These are phyloP conservation scores for Thecophora atra DNA, from an alignment of 2,888 invertebrate genomes.

Conservation along the genomic window DNA sequence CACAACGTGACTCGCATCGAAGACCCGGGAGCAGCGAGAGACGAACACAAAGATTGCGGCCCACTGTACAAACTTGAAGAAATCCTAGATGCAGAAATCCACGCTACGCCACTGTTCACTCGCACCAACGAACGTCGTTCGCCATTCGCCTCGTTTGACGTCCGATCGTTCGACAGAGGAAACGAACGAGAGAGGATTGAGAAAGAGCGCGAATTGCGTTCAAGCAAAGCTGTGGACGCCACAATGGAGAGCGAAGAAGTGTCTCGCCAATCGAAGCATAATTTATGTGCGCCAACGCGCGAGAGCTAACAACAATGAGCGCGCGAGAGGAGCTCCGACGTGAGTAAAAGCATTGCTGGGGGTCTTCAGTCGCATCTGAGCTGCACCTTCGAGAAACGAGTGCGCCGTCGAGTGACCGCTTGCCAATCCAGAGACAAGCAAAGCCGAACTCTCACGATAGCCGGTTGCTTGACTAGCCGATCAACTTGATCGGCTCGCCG, in stretches of 20 bases:
- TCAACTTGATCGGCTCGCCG: conserved; percentile 16
- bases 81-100: too few relatives aligned
- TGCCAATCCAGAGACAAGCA: not conserved
- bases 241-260: not conserved
- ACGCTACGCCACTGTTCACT: too few relatives aligned
- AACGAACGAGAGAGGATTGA: not conserved
- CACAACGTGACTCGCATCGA: conserved; percentile 28
- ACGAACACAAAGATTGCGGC: too few relatives aligned
- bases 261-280: conserved; percentile 7
- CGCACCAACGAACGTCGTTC: too few relatives aligned
- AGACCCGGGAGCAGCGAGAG: not conserved
- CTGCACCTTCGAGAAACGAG: not conserved
- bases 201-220: not conserved
- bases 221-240: not conserved
- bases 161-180: not conserved
- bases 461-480: not conserved
- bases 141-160: too few relatives aligned
- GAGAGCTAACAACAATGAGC: not conserved
- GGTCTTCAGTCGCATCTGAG: not conserved
- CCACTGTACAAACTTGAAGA: too few relatives aligned
- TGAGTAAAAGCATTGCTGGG: too few relatives aligned
- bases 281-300: not conserved
- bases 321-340: too few relatives aligned
- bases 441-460: too few relatives aligned
- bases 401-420: not conserved